Evolutionary conservation across 1,140 invertebrate genomes (phyloP), one percentile per base, ranked within the genome.

Genomic region (Stenopsyche tienmushanensis): DNA sequence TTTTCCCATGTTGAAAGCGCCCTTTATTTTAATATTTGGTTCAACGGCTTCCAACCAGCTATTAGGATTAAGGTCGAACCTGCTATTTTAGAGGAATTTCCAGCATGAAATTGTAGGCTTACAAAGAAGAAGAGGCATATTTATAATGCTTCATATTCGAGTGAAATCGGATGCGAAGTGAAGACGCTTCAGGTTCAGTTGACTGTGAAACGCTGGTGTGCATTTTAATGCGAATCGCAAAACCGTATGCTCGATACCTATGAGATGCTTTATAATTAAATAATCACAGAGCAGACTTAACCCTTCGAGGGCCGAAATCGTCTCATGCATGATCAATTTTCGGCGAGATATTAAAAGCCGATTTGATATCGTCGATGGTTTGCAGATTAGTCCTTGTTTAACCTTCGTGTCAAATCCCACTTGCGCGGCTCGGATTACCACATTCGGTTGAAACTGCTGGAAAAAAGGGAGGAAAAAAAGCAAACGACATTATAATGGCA

Each of bases 381-480:
- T 7, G 13, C 29, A 34, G 29, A 34, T 34, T 13, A 13, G 29
- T 34, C 29, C 29, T 34, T 13, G 17, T 18, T 47, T 47, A 47
- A 47, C 44, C 44, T 47, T 47, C 44, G 44, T 47, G 44, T 47
- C 44, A 47, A 47, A 47, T 47, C 44, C 44, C 10, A 18, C n/a
- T n/a, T n/a, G 44, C 44, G 5, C 29, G 13, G 29, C 5, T 47
- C 44, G 18, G 44, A 47, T 47, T 47, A 47, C 18, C 44, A 20
- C 18, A 15, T 47, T 47, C 44, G 10, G 44, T 9, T 5, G 18
- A 47, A 47, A 47, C 17, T 15, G 17, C 5, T 15, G 18, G 17
- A 47, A 47, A 9, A 47, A 47, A 20, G 44, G 17, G 10, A 5
- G 29, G 29, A 7, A 34, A 34, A 34, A 34, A 34, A 34, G 18